Conservation (phyloP, 2,113 vertebrate genomes). For the cattle (Bos taurus) region DNA sequence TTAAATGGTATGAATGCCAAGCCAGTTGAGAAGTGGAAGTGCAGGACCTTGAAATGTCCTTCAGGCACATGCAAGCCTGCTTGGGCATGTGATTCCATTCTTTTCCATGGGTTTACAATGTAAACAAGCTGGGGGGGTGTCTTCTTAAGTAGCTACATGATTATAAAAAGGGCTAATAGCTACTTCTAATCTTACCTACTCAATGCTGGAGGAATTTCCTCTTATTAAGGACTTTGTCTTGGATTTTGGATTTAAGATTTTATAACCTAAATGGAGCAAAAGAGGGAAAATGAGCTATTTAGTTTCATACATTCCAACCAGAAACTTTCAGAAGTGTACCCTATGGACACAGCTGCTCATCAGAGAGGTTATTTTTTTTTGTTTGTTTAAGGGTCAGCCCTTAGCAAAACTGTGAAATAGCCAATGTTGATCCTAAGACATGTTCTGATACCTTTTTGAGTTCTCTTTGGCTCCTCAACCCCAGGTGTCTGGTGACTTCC, state of each 20-base stretch:
- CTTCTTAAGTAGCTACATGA: constrained; percentile 1
- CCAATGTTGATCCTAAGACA: background rate
- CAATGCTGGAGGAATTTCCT: constrained; percentile 19
- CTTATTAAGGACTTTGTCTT: constrained; percentile 18
- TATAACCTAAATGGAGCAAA: background rate
- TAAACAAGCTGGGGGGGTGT: background rate
- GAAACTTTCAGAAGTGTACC: background rate
- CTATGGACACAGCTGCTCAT: background rate
- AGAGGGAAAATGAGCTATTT: background rate
- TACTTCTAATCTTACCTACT: background rate
- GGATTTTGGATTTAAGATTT: constrained; percentile 29
- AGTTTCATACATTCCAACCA: background rate
- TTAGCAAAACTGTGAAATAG: background rate
- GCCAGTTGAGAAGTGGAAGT: background rate
- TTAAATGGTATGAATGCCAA: background rate
- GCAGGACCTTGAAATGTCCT: background rate
- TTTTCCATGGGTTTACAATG: background rate
- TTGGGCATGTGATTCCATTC: background rate
- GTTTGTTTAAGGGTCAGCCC: background rate
- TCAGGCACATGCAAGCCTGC: background rate
- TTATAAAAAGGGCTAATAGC: background rate
- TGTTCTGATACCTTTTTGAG: background rate
- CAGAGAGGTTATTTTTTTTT: background rate
- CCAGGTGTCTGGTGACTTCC: background rate
- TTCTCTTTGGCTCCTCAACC: background rate